Conservation (phyloP, 2,113 vertebrate species). For the Oncorhynchus keta region DNA sequence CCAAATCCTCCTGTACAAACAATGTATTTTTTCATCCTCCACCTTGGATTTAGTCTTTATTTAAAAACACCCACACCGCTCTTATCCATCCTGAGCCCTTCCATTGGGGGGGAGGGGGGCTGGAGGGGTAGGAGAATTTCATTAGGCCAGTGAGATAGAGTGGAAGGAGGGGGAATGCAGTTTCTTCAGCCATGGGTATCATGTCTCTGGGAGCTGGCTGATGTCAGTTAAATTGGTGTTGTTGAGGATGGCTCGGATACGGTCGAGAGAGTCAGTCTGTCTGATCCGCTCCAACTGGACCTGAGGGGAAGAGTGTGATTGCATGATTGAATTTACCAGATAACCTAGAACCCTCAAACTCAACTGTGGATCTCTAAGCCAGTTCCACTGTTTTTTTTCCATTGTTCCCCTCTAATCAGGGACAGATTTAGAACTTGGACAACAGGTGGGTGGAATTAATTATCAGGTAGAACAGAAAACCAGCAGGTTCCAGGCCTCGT, state of each 20-base stretch:
- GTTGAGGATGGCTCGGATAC: constrained; percentile 91
- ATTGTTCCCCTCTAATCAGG: too few species aligned
- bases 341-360: too few species aligned
- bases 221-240: constrained; percentile 99
- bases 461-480: too few species aligned
- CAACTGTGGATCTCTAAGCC: too few species aligned
- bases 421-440: too few species aligned
- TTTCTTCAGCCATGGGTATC: constrained; percentile 67
- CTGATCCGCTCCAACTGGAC: constrained; percentile 97
- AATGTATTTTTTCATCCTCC: constrained; percentile 6
- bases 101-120: neutral
- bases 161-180: constrained; percentile 28
- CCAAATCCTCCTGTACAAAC: neutral
- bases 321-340: neutral
- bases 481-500: too few species aligned
- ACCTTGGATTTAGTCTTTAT: neutral
- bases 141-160: constrained; percentile 48
- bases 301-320: constrained; percentile 58
- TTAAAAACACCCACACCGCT: neutral
- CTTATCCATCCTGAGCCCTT: neutral
- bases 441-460: too few species aligned
- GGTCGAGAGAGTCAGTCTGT: constrained; percentile 93
- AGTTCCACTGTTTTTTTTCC: too few species aligned
- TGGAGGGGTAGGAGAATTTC: constrained; percentile 1
- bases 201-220: constrained; percentile 99